Evolutionary conservation across 1,140 invertebrate species (phyloP), one percentile per base, ranked within the genome.

Genomic region (Drosophila auraria): DNA sequence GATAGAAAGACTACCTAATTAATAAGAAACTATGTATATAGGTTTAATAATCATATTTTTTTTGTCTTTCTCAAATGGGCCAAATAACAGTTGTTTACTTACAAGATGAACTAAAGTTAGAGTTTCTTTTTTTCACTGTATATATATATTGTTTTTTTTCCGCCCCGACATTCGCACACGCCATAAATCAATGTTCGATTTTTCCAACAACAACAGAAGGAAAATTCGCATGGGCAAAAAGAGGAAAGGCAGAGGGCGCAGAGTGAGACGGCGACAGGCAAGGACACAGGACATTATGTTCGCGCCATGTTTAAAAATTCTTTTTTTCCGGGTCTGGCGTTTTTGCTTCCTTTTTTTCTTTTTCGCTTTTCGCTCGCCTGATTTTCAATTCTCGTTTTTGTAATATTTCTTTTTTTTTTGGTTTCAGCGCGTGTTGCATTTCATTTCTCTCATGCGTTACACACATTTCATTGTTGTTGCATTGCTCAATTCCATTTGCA

Each of bases 261-360:
- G 58, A 64, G 70, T 20, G 62, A 53, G 54, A 42, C 25, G 44
- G 50, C 69, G 53, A 74, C 56, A 62, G 89, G 69, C 81, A 87
- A 92, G 87, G 90, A 91, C 82, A 87, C 90, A 92, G 90, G 91
- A 92, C 91, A 92, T 92, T 91, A 92, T 92, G 91, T 92, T 92
- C 83, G 81, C 87, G 90, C 90, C 90, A 91, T 92, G 91, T 92
- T 92, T 78, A 73, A 84, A 63, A 89, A 78, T 71, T 56, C 63
- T 66, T 53, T 70, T 68, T 70, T 84, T 81, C 83, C 62, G 76
- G 76, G 76, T 57, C 62, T 73, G 59, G 44, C 68, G 68, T 54
- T 62, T 65, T 80, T 69, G 63, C 51, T 69, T 53, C 40, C 58
- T 66, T 56, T 80, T 81, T 84, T 78, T 71, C 60, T 70, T 79